Percentiles rank a stretch among this genome's conserved stretches.
These are phyloP conservation scores for Amazona vittata DNA, from an alignment of 2,113 vertebrate genomes.

Conservation along the genomic window DNA sequence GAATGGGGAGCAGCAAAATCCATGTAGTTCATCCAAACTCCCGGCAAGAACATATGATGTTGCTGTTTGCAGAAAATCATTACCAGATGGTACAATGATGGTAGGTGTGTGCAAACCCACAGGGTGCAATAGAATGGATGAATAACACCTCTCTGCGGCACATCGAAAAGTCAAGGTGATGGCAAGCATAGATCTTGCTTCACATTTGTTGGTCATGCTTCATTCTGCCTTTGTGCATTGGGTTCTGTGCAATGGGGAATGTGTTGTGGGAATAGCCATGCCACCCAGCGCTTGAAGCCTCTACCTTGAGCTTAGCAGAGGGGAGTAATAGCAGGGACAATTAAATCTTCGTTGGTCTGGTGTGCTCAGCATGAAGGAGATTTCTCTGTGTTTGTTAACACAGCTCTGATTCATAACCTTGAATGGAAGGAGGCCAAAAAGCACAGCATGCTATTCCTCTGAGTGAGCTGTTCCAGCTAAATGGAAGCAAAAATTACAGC, in stretches of 20 bases:
- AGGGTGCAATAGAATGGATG: neutral
- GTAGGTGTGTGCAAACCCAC: neutral
- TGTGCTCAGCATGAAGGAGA: neutral
- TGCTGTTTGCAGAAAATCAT: slow-evolving; percentile 30
- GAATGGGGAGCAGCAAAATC: neutral
- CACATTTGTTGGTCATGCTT: neutral
- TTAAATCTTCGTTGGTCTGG: slow-evolving; percentile 9
- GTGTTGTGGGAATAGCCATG: neutral
- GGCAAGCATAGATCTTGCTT: neutral
- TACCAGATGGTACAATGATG: slow-evolving; percentile 32
- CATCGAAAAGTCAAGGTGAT: neutral
- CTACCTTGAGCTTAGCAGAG: neutral
- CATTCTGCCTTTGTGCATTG: neutral
- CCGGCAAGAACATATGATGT: neutral
- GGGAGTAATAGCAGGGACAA: neutral
- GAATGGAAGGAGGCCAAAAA: slow-evolving; percentile 31
- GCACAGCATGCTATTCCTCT: neutral
- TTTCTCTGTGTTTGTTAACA: slow-evolving; percentile 11
- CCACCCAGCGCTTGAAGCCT: neutral
- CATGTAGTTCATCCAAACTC: neutral
- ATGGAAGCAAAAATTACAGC: neutral
- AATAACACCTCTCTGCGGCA: neutral
- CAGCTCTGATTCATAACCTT: slow-evolving; percentile 18
- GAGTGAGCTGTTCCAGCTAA: neutral
- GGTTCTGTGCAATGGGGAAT: neutral